Base-by-base conservation (phyloP, 2,113 vertebrate species). In the Perca fluviatilis region DNA sequence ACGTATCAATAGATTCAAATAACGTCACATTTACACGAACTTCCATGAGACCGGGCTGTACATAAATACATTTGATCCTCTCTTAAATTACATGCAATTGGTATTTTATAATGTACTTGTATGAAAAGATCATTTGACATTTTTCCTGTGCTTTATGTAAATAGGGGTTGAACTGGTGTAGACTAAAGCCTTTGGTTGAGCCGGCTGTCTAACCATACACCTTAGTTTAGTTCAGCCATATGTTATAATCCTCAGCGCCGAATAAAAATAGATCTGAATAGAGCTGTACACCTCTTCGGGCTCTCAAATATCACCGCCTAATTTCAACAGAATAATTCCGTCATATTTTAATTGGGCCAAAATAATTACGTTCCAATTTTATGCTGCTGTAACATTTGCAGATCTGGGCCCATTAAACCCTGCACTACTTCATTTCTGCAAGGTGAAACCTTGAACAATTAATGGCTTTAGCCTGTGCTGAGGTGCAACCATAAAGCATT, bases 401-500 rank as follows among this genome's bases (percentile, higher is more conserved):
- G 85, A 88, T 92, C 79, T 33, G n/a, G 66, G 62, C 74, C 70
- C 83, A 92, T 92, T 92, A 90, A 91, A 84, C 68, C 46, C 43
- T 74, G 75, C 47, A 21, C 82, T 82, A 75, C 82, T 89, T 88
- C 79, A 82, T 90, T 84, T 86, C 88, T 79, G 72, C 68, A 87
- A 87, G 87, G 85, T 92, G 85, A 89, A 88, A 93, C 88, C 86
- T 86, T 86, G 77, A 63, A 85, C 83, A 89, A 91, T 93, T 88
- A 87, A 91, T 86, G 82, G 80, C 81, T 88, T 89, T 85, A 86
- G 82, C 72, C 81, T 74, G 80, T 82, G 73, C 78, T 12, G 80
- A 66, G 82, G 85, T 86, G 77, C 64, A 68, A 77, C 79, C 77
- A 84, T 85, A 86, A 87, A 85, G 74, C 85, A 78, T 82, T 74